Evolutionary conservation across 1,140 invertebrate species (phyloP), one percentile per base, ranked within the genome.

Genomic region (Mycetomoellerius zeteki): DNA sequence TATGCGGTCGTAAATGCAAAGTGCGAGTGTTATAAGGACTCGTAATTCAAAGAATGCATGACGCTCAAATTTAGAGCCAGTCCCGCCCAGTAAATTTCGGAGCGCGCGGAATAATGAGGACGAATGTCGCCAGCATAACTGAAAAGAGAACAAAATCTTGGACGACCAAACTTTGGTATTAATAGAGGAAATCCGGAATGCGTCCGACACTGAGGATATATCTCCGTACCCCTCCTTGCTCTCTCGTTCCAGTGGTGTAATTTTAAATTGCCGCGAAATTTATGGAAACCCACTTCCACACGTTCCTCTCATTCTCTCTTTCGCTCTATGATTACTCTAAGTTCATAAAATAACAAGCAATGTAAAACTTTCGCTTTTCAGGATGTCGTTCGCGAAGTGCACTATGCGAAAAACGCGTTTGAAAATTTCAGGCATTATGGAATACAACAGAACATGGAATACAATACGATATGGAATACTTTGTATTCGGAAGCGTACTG

Each of bases 131-230:
- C 50, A n/a, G 47, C 47, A 54, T 73, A 52, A 86, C 73, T 30
- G 56, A 58, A 58, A 75, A 88, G 52, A 85, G 78, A 91, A 77
- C 87, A 88, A 86, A 90, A 75, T 81, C 85, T 88, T 88, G 89
- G 88, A 89, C 86, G 80, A 78, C 88, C 33, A 86, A 92, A 93
- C 80, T 93, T 92, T 82, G 78, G 85, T 93, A 93, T 93, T 93
- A 93, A 93, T 93, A 90, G 92, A 81, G 91, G 92, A 93, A 93
- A 92, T 93, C 92, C 92, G 91, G 91, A 80, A 91, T 86, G 86
- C 69, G 86, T 91, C 92, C 76, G 67, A 80, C 88, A 64, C 84
- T 56, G 82, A 87, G 88, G 43, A 92, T 92, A 91, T 89, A 93
- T 93, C 76, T 86, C 84, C 21, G 56, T 65, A 67, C 52, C 85